Evolutionary conservation across 2,888 invertebrate genomes (phyloP).

Genomic region (Meteorus colon): DNA sequence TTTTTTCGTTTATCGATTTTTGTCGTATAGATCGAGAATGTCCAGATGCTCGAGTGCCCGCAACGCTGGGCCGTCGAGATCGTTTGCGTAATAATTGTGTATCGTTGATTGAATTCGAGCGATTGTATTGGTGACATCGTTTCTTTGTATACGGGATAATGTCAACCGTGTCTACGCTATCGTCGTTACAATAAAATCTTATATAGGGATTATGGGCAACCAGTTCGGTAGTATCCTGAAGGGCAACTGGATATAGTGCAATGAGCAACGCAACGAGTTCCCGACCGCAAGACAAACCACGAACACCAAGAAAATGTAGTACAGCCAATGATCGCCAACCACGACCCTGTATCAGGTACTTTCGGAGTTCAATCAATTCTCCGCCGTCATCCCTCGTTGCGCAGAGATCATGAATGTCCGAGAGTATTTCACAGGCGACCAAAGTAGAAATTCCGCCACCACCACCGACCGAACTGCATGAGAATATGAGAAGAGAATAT

Average conservation of each 20-base stretch:
- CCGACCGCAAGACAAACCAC: conserved; percentile 78
- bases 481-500: background rate
- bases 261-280: conserved; percentile 78
- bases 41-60: conserved; percentile 35
- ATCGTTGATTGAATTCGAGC: conserved; percentile 17
- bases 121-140: background rate
- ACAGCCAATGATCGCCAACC: conserved; percentile 79
- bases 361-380: conserved; percentile 73
- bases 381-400: conserved; percentile 66
- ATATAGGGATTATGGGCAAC: conserved; percentile 61
- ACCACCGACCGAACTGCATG: conserved; percentile 75
- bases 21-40: conserved; percentile 47
- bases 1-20: conserved; percentile 31
- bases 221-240: conserved; percentile 32
- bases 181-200: conserved; percentile 63
- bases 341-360: conserved; percentile 77
- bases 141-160: conserved; percentile 63
- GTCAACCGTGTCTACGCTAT: conserved; percentile 65
- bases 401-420: conserved; percentile 77
- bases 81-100: conserved; percentile 40
- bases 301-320: conserved; percentile 76
- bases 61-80: conserved; percentile 39
- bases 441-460: conserved; percentile 77
- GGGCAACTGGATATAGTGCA: conserved; percentile 74
- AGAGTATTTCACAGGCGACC: conserved; percentile 79